These are phyloP conservation scores for Ploceus nigricollis DNA, from an alignment of 2,113 vertebrate species.

Conservation along the genomic window DNA sequence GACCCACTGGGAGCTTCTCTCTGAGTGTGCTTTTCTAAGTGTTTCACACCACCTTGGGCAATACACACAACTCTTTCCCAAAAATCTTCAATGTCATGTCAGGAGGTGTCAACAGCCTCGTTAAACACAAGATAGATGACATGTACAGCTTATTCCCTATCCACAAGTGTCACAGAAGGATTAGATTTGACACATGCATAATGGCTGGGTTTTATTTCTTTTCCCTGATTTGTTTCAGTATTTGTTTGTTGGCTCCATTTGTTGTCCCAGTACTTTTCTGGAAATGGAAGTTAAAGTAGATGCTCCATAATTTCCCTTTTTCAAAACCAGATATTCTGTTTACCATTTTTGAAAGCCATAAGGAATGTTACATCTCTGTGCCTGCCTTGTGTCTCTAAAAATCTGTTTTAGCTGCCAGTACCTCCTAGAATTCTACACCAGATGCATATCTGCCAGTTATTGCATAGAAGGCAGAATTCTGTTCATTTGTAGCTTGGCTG, in stretches of 20 bases:
- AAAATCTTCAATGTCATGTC: not conserved
- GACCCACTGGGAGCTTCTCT: not conserved
- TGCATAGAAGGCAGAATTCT: not conserved
- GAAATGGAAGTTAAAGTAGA: not conserved
- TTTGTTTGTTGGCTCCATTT: not conserved
- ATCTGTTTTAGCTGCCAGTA: not conserved
- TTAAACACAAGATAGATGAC: not conserved
- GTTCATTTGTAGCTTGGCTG: not conserved
- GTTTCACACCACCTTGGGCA: not conserved
- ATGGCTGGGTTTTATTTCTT: not conserved
- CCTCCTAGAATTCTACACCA: not conserved
- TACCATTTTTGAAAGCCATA: not conserved
- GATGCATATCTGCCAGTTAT: not conserved
- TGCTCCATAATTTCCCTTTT: not conserved
- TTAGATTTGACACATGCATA: slow-evolving; percentile 22
- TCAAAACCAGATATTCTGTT: not conserved
- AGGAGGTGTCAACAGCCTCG: slow-evolving; percentile 8
- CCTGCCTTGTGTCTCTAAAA: not conserved
- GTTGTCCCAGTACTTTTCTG: not conserved
- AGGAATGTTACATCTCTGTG: not conserved
- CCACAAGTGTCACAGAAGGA: slow-evolving; percentile 29
- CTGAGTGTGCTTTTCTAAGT: not conserved
- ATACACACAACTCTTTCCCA: not conserved
- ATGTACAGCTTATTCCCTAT: not conserved
- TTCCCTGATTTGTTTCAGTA: not conserved